These are phyloP conservation scores for Oncorhynchus nerka DNA, from an alignment of 2,113 vertebrate genomes.

Conservation along the genomic window DNA sequence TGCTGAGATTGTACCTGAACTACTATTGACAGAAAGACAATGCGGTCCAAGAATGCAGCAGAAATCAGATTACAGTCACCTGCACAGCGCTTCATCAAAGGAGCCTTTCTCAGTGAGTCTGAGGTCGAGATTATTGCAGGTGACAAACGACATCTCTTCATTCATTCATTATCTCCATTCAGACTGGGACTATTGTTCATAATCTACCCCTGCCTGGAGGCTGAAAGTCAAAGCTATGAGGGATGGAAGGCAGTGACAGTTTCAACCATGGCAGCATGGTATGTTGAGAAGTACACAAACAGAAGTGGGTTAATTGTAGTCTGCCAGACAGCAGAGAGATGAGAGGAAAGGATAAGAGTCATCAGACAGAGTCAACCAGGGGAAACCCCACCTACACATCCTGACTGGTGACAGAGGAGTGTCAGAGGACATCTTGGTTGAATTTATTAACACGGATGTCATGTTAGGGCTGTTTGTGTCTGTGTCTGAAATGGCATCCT, in stretches of 20 bases:
- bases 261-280: not conserved
- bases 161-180: constrained; percentile 2
- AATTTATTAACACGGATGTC: constrained; percentile 42
- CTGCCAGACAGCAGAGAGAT: constrained; percentile 58
- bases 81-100: not conserved
- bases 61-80: constrained; percentile 14
- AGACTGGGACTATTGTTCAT: constrained; percentile 27
- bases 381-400: not conserved
- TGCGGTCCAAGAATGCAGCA: not conserved
- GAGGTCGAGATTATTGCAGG: constrained; percentile 12
- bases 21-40: too few relatives aligned
- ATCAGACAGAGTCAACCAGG: not conserved
- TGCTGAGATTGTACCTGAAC: too few relatives aligned
- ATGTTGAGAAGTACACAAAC: constrained; percentile 12
- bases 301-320: constrained; percentile 48
- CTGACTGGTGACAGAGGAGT: constrained; percentile 41
- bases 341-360: constrained; percentile 9
- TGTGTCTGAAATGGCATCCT: not conserved
- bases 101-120: constrained; percentile 11
- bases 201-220: not conserved
- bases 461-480: not conserved
- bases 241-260: not conserved
- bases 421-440: constrained; percentile 1
- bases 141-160: constrained; percentile 7
- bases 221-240: not conserved